Evolutionary conservation across 1,140 invertebrate genomes (phyloP).

Genomic region (Pseudomyrmex pallidus): DNA sequence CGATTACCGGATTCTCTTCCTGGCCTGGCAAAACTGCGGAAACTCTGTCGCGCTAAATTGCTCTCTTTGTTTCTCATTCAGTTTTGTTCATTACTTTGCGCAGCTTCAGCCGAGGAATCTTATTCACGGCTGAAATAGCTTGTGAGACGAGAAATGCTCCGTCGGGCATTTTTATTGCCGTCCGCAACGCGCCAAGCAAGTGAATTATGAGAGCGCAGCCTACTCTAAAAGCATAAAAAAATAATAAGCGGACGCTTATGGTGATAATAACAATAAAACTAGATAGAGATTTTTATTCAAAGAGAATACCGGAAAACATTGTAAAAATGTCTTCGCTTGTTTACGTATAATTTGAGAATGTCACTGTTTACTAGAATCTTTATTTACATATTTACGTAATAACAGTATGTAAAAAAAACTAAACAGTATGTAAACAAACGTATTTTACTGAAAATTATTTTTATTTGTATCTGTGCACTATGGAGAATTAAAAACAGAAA

Average conservation of each 20-base stretch:
- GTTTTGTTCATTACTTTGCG: slow-evolving; percentile 64
- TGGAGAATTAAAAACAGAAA: too few species aligned
- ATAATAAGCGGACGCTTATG: slow-evolving; percentile 53
- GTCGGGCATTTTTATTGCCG: slow-evolving; percentile 35
- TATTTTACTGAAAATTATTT: too few species aligned
- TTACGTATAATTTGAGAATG: too few species aligned
- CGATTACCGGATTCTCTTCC: background rate
- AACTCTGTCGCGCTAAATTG: background rate
- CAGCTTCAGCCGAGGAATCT: slow-evolving; percentile 56
- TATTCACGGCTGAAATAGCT: slow-evolving; percentile 54
- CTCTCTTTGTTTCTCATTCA: background rate
- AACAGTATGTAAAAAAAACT: too few species aligned
- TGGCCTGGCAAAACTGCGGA: background rate
- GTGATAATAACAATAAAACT: slow-evolving; percentile 55
- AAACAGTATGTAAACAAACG: too few species aligned
- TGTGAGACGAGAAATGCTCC: slow-evolving; percentile 28
- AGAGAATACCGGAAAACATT: background rate
- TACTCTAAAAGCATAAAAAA: slow-evolving; percentile 39
- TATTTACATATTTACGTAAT: too few species aligned
- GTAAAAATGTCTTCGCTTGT: too few species aligned
- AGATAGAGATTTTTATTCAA: slow-evolving; percentile 44
- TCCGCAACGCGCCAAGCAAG: slow-evolving; percentile 31
- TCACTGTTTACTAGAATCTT: too few species aligned
- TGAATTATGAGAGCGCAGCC: slow-evolving; percentile 48
- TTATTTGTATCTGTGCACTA: too few species aligned